Conservation (phyloP, 1,140 invertebrate genomes). For the Musca domestica region DNA sequence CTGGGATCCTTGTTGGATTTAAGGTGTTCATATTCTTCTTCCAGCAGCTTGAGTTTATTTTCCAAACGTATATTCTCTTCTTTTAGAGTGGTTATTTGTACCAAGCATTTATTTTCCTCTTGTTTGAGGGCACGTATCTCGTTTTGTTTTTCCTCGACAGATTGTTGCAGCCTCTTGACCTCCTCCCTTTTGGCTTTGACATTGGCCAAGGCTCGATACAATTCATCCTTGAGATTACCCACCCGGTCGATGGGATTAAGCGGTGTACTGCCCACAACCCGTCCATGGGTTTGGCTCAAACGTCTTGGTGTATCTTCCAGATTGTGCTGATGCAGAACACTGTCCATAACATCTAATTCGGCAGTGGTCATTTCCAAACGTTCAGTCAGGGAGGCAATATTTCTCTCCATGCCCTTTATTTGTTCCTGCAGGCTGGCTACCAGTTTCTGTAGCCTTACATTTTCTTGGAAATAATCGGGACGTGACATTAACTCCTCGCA, state of each 20-base stretch:
- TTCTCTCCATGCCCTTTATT: conserved; percentile 40
- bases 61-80: conserved; percentile 41
- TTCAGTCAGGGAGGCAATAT: conserved; percentile 36
- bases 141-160: conserved; percentile 37
- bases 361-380: conserved; percentile 40
- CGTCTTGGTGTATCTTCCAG: conserved; percentile 35
- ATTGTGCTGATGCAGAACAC: conserved; percentile 43
- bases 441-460: conserved; percentile 34
- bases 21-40: conserved; percentile 36
- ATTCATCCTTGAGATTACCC: conserved; percentile 44
- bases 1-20: neutral
- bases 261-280: conserved; percentile 42
- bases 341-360: conserved; percentile 49
- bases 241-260: conserved; percentile 38
- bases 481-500: conserved; percentile 34
- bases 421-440: conserved; percentile 39
- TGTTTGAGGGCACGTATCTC: conserved; percentile 36
- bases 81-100: conserved; percentile 41
- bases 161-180: conserved; percentile 40
- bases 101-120: conserved; percentile 44
- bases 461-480: conserved; percentile 33
- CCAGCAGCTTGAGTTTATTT: conserved; percentile 35
- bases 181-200: conserved; percentile 48
- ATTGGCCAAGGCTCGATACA: conserved; percentile 38
- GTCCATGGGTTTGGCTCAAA: conserved; percentile 31